Evolutionary conservation across 2,888 invertebrate species (phyloP), one percentile per base, ranked within the genome.

Genomic region (Trissoscelio sp.): DNA sequence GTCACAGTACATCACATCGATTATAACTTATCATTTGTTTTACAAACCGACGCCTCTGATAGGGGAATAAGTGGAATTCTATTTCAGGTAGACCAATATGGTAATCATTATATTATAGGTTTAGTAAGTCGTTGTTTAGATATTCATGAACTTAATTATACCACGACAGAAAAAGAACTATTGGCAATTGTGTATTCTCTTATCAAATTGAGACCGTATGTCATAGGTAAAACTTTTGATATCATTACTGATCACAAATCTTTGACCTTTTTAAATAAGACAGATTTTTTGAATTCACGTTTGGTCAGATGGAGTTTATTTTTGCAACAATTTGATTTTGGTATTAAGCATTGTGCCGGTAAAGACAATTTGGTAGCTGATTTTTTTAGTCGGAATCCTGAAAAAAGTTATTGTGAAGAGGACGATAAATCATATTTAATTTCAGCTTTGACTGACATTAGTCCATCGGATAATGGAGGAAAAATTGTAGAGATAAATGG

Each of bases 111-210:
- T 34, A 55, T 79, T 3, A 48, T 79, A 0, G 34, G 73, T 2
- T 44, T 79, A 2, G 58, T 53, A 9, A 73, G 60, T 53, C 48
- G 66, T 1, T 75, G 73, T 48, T 31, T 67, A 9, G 18, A 37
- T 3, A 0, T 5, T 2, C 12, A 11, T 55, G 58, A 74, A 55
- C 5, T 28, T 0, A 22, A 46, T 46, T 74, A 64, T 34, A 74
- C 64, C 6, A 79, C 73, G 5, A 73, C 73, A 0, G 79, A 79
- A 16, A 34, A 48, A n/a, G 73, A 79, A 55, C 14, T 73, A 7
- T 34, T 74, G 7, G 73, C 74, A 3, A 74, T 74, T 11, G 22
- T 80, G 2, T 74, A 74, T 53, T 51, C 73, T 1, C 0, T 80
- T 6, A 24, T 22, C 3, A 74, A 80, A 53, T 51, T 74, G 1